Percentiles rank a stretch among this genome's conserved stretches.
Evolutionary conservation across 2,113 vertebrate species (phyloP).

Genomic region (Murina feae): DNA sequence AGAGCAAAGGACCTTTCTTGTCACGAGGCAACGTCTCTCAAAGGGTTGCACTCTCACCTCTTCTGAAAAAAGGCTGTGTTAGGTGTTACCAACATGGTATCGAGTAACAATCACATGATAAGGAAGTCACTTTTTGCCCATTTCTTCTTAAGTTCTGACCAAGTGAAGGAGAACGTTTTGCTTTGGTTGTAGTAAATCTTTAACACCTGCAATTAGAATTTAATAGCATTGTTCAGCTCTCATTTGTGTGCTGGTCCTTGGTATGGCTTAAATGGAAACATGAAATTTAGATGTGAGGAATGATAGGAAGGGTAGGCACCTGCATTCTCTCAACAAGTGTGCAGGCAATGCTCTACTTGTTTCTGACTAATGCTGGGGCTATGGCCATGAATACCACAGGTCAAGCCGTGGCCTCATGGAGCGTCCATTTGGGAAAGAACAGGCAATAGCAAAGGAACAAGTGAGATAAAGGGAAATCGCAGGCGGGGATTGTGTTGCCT

Average conservation of each 20-base stretch:
- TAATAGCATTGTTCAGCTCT: neutral
- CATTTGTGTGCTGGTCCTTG: neutral
- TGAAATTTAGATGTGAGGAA: neutral
- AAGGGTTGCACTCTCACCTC: neutral
- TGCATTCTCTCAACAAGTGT: neutral
- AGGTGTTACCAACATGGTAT: neutral
- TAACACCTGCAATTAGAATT: neutral
- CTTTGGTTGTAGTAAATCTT: neutral
- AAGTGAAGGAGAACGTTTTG: neutral
- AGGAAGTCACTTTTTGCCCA: neutral
- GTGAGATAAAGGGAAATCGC: neutral
- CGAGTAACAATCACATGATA: neutral
- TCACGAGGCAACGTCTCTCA: neutral
- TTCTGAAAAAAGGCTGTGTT: neutral
- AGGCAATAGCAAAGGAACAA: neutral
- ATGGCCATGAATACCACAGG: neutral
- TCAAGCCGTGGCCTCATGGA: neutral
- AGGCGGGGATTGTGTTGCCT: neutral
- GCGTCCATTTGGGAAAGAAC: neutral
- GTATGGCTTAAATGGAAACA: neutral
- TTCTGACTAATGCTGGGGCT: accelerated
- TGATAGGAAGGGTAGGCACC: too few species aligned
- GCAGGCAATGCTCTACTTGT: neutral
- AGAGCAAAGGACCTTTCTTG: neutral
- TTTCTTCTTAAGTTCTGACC: neutral